Evolutionary conservation across 2,797 vertebrate genomes (phyloP).

Genomic region (Pseudomugil tenellus): DNA sequence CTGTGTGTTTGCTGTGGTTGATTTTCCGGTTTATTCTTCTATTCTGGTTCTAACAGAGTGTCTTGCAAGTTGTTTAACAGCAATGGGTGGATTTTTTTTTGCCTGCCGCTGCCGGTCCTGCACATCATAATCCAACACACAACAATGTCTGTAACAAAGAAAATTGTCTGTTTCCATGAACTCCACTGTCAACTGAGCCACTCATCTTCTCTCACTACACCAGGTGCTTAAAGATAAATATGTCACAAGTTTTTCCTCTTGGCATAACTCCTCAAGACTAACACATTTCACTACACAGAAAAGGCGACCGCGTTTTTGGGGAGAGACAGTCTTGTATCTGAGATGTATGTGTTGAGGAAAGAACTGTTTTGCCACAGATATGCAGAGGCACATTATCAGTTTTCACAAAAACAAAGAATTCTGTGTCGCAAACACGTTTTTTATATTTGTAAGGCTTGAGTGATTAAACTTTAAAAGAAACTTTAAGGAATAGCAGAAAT

Average conservation of each 20-base stretch:
- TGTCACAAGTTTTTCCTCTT: slow-evolving; percentile 43
- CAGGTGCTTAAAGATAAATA: slow-evolving; percentile 47
- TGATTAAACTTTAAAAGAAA: slow-evolving; percentile 27
- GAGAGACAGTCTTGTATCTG: slow-evolving; percentile 32
- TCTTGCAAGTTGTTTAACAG: not conserved
- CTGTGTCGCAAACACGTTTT: slow-evolving; percentile 33
- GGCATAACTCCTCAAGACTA: slow-evolving; percentile 45
- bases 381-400: slow-evolving; percentile 48
- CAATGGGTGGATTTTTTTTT: slow-evolving; percentile 12
- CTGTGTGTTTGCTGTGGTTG: not conserved
- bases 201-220: slow-evolving; percentile 23
- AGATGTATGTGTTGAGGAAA: slow-evolving; percentile 41
- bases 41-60: not conserved
- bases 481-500: slow-evolving; percentile 34
- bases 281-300: slow-evolving; percentile 31
- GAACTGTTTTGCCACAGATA: slow-evolving; percentile 36
- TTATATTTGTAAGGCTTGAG: slow-evolving; percentile 35
- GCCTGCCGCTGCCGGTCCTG: slow-evolving; percentile 14
- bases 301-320: slow-evolving; percentile 26
- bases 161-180: slow-evolving; percentile 7
- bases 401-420: slow-evolving; percentile 43
- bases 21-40: not conserved
- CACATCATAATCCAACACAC: slow-evolving; percentile 18
- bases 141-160: slow-evolving; percentile 3
- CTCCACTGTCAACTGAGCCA: slow-evolving; percentile 13